Base-by-base conservation (phyloP, 2,888 invertebrate species). In the Drosophila limbata region DNA sequence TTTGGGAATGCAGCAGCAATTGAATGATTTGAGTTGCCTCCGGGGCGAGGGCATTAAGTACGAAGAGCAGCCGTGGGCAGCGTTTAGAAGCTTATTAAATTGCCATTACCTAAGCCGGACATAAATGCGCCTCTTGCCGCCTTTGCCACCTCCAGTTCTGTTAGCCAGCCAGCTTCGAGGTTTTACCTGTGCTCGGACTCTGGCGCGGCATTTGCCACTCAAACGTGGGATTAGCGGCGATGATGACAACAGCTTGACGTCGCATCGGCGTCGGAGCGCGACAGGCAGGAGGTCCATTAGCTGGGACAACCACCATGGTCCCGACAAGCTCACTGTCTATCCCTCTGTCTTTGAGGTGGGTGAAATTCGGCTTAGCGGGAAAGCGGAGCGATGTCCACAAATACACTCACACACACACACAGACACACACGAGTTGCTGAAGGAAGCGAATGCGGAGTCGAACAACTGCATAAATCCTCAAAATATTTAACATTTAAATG, bases 401-500 rank as follows among this genome's bases (percentile, higher is more conserved):
- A 39, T 9, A 55, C 42, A 44, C 33, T 45, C 35, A 21, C n/a
- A 47, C n/a, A 19, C 21, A 48, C 25, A 63, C 33, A 50, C 25
- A 63, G 28, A 50, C 17, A 51, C 45, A 53, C 42, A 35, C 35
- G 33, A 31, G 9, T 31, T 31, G 31, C 40, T 39, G 45, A 50
- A 21, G 47, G 53, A 50, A 3, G 51, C 13, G 17, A n/a, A n/a
- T n/a, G n/a, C n/a, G n/a, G n/a, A n/a, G n/a, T n/a, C n/a, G n/a
- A 40, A 67, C 59, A 60, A 63, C 52, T 68, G 63, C 68, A 85
- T 77, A 82, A 85, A 85, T 82, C 73, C 78, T 47, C 40, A 65
- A 73, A 71, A 88, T 82, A 85, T 88, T 88, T 81, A 87, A 84
- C 88, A 84, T 89, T 89, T 85, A 85, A 85, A 89, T 85, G 78